Base-by-base conservation (phyloP, 2,113 vertebrate genomes). In the Ellobius talpinus region DNA sequence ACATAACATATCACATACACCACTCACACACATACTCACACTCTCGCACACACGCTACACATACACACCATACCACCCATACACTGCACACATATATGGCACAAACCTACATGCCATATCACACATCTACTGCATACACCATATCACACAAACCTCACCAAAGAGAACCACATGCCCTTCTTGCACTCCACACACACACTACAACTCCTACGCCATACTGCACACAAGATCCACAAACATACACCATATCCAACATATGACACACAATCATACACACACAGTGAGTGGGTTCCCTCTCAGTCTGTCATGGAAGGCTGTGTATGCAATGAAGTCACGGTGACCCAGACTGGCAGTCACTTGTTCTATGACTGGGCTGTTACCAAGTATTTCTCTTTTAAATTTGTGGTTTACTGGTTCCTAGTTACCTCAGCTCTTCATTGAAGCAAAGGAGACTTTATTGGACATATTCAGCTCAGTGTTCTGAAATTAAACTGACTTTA, bases 401-500 rank as follows among this genome's bases (percentile, higher is more conserved):
- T 82, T 89, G 77, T n/a, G 24, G 82, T 73, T 89, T n/a, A 52
- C 9, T 86, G 52, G 42, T 92, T 95, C 91, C 85, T 93, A 90
- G 86, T 91, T 31, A 87, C 45, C 6, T 50, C 1, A 21, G 16
- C 31, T 93, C 52, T 70, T 92, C 61, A 63, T 33, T 55, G 81
- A 94, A 87, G 52, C 36, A 76, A 92, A 88, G 36, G 65, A 90
- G 76, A 90, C 70, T 90, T 63, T 93, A 96, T 90, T 89, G 92
- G 96, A 68, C 61, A 93, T 92, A 61, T 39, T 31, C 17, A 87
- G 39, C 72, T 96, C 39, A 70, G 92, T 89, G 90, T 65, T 97
- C 89, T 88, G 58, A 95, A 96, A 91, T 97, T 63, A 93, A 97
- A 84, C 92, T 55, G 73, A 89, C 36, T 90, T 39, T 84, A 50